Percentiles rank a stretch among this genome's conserved stretches.
Evolutionary conservation across 2,888 invertebrate genomes (phyloP).

Genomic region (Chorisops tibialis): DNA sequence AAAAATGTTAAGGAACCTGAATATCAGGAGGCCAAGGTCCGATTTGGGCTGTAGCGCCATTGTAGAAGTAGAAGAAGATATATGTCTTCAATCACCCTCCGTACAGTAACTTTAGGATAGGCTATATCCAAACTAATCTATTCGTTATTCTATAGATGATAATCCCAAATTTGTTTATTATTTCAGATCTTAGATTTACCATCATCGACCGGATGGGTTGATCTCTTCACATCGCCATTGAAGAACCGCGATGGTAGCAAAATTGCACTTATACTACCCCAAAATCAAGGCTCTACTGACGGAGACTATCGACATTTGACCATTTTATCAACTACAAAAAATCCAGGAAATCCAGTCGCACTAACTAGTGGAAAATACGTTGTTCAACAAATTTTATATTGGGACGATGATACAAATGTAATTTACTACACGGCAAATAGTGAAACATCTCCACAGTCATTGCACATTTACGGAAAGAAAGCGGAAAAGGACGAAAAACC

Average conservation of each 20-base stretch:
- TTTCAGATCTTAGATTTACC: constrained; percentile 35
- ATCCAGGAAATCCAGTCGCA: constrained; percentile 44
- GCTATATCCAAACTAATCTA: no score
- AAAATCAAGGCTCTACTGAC: constrained; percentile 53
- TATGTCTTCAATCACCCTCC: constrained; percentile 17
- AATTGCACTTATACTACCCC: constrained; percentile 72
- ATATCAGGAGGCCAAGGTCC: no score
- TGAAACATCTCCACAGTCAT: constrained; percentile 68
- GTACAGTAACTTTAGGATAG: not conserved
- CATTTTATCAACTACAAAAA: constrained; percentile 53
- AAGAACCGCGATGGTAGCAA: constrained; percentile 66
- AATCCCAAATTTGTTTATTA: not conserved
- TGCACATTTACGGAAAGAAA: constrained; percentile 76
- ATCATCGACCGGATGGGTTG: constrained; percentile 70
- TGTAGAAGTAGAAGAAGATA: no score
- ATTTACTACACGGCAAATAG: constrained; percentile 83
- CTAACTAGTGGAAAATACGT: constrained; percentile 65
- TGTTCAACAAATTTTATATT: constrained; percentile 69
- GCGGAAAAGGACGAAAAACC: constrained; percentile 51
- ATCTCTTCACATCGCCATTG: constrained; percentile 67
- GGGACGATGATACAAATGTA: constrained; percentile 63
- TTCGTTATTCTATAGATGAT: no score
- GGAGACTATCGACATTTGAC: constrained; percentile 66
- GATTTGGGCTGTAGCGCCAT: no score
- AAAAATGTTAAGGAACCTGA: no score